Evolutionary conservation across 2,113 vertebrate genomes (phyloP), one percentile per base, ranked within the genome.

Genomic region (Crypturellus undulatus): DNA sequence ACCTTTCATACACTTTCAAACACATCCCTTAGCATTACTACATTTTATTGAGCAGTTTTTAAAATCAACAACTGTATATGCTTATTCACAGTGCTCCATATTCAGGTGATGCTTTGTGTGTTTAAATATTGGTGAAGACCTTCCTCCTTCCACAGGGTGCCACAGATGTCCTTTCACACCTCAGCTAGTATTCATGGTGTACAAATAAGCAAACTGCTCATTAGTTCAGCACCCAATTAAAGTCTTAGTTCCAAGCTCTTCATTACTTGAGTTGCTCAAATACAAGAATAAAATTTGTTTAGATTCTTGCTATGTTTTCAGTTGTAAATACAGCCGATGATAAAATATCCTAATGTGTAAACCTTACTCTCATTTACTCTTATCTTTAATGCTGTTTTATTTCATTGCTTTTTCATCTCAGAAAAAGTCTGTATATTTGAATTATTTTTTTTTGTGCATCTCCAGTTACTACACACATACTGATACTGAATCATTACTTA

Each of bases 81-180:
- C 10, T 30, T 45, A 54, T 43, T 58, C 19, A 58, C 17, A 43
- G 14, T 30, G 38, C 3, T 86, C n/a, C 36, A 30, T 4, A 68
- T 26, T 77, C 30, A 52, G 24, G 6, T n/a, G 79, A 71, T 5
- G 60, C 4, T 38, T 38, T 11, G 14, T 0, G 6, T 28, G 24
- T 22, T 73, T 71, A 56, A 89, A 64, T 40, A 14, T 14, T 32
- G 28, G 21, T 65, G 58, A 89, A 64, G 8, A 68, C 21, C 13
- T 54, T 8, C 8, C 21, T 30, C 21, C 10, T 67, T 34, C 28
- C 8, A 70, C 0, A 65, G 24, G 1, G 4, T 69, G 58, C 15
- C 16, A 70, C 5, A 73, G 24, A 78, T 36, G 21, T 9, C 6
- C 4, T 73, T 21, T 21, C 6, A 26, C 3, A 64, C 12, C 15